Evolutionary conservation across 2,888 invertebrate species (phyloP).

Genomic region (Dione juno): DNA sequence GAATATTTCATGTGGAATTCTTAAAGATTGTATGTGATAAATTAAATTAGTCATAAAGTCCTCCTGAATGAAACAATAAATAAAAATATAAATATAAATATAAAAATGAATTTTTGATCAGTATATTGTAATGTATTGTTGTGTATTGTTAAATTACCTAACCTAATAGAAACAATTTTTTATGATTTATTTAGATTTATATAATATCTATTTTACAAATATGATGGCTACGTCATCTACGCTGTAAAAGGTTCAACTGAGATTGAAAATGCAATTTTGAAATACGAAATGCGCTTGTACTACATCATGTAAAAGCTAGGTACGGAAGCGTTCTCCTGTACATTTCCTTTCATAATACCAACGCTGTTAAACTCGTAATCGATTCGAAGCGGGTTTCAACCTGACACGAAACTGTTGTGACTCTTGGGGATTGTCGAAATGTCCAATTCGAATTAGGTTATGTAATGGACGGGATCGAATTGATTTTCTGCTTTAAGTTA

Average conservation of each 20-base stretch:
- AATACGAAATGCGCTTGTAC: conserved; percentile 31
- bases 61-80: no score
- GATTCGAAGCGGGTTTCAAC: conserved; percentile 50
- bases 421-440: conserved; percentile 45
- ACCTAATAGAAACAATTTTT: no score
- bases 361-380: conserved; percentile 52
- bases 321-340: conserved; percentile 38
- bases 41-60: no score
- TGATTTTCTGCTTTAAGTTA: conserved; percentile 39
- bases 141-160: no score
- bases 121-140: no score
- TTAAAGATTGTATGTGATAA: no score
- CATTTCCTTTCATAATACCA: conserved; percentile 45
- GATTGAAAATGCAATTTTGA: conserved; percentile 23
- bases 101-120: no score
- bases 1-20: no score
- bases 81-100: no score
- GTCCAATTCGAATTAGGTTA: conserved; percentile 44
- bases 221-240: not conserved
- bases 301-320: conserved; percentile 31
- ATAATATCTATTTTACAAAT: not conserved
- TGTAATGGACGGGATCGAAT: conserved; percentile 35
- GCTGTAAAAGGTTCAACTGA: not conserved
- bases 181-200: no score
- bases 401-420: conserved; percentile 43